These are phyloP conservation scores for Stercorarius parasiticus DNA, from an alignment of 2,113 vertebrate genomes.

Conservation along the genomic window DNA sequence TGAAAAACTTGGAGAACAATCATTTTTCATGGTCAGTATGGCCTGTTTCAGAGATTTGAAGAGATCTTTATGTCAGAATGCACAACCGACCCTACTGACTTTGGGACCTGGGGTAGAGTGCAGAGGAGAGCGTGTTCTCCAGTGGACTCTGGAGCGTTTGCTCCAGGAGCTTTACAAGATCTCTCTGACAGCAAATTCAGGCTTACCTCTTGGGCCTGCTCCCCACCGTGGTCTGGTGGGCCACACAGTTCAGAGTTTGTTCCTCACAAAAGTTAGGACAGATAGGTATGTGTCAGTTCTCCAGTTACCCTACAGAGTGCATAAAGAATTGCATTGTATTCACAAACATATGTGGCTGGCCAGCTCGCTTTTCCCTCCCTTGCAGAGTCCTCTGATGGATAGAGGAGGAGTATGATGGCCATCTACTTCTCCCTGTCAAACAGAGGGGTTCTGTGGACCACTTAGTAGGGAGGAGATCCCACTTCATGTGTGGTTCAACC, in stretches of 20 bases:
- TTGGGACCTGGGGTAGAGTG: background rate
- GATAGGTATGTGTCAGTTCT: background rate
- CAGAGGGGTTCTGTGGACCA: background rate
- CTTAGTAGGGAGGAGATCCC: background rate
- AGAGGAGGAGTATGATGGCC: background rate
- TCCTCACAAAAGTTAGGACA: background rate
- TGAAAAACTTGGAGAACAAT: background rate
- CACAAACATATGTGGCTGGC: background rate
- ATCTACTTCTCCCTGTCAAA: background rate
- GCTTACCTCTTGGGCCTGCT: background rate
- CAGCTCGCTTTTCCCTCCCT: background rate
- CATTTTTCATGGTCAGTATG: background rate
- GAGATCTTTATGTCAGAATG: background rate
- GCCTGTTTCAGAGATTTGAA: background rate
- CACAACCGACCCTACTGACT: background rate
- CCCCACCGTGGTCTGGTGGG: background rate
- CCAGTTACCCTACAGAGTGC: background rate
- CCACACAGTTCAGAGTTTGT: background rate
- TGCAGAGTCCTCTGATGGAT: background rate
- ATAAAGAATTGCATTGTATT: background rate
- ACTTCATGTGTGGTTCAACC: background rate
- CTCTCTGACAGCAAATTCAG: background rate
- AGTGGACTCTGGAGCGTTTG: background rate
- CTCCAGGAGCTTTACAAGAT: background rate
- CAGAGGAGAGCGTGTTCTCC: background rate